Evolutionary conservation across 2,888 invertebrate species (phyloP).

Genomic region (Galerucella calmariensis): DNA sequence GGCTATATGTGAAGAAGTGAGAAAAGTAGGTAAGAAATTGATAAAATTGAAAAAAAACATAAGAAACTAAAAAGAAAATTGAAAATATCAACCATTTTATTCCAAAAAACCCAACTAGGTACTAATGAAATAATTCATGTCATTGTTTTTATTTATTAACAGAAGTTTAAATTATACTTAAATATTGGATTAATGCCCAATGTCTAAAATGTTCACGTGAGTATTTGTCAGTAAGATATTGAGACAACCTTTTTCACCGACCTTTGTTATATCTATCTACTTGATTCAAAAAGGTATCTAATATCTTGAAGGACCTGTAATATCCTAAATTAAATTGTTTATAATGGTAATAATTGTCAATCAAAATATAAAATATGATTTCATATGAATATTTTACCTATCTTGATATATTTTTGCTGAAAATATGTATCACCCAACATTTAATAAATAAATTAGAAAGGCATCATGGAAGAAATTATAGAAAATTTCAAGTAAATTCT

Average conservation of each 20-base stretch:
- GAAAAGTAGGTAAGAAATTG: no score
- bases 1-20: no score
- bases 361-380: constrained; percentile 10
- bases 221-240: neutral
- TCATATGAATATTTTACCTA: neutral
- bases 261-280: neutral
- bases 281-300: neutral
- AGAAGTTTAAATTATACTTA: neutral
- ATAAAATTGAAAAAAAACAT: no score
- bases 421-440: neutral
- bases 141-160: no score
- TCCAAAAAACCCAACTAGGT: no score
- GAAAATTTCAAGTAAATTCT: neutral
- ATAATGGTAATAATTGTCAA: neutral
- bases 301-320: neutral
- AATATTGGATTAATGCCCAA: constrained; percentile 1
- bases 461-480: neutral
- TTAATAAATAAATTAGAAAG: neutral
- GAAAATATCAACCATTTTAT: no score
- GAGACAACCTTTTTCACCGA: neutral
- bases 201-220: neutral
- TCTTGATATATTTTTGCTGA: no score
- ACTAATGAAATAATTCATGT: no score
- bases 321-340: neutral
- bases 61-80: no score